Base-by-base conservation (phyloP, 2,113 vertebrate species). In the Synodontis membranacea region DNA sequence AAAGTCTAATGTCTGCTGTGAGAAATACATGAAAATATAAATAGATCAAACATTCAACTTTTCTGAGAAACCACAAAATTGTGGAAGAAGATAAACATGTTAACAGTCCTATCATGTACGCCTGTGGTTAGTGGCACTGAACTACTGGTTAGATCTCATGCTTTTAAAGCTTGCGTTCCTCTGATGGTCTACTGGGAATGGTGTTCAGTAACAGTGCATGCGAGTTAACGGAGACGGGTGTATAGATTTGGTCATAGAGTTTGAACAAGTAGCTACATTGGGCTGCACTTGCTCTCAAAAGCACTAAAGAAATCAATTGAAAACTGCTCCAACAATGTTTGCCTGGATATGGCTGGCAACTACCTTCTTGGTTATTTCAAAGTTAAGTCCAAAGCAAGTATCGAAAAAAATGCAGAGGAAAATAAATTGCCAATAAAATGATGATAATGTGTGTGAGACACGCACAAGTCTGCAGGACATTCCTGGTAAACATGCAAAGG, bases 401-500 rank as follows among this genome's bases (percentile, higher is more conserved):
- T 89, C 85, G 89, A 60, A 81, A 86, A 86, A 80, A 84, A 79
- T 54, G 74, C 72, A 82, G 80, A 89, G 82, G 84, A 82, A 76
- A 83, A 81, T 56, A 83, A 76, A 84, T 74, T 82, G 66, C 84
- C 81, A 70, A 86, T 79, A 54, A 86, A 83, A 88, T 42, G 70
- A 68, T 89, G 66, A 84, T 88, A 89, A 72, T 88, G 82, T 89
- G 88, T 90, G 70, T 89, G 81, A 91, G 88, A 91, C 88, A 89
- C 87, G 84, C 87, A 89, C 88, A 88, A 90, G 87, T 88, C 88
- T 89, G 89, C 90, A 91, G 89, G 89, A 88, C 89, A 89, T 89
- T 91, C 84, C 86, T 91, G 90, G 91, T 92, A 88, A 93, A 93
- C 93, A 93, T 93, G 93, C 91, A 87, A 91, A 91, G 85, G 88